phyloP scores from a whole-genome alignment of 2,888 invertebrate species.

The Tortricodes alternella region DNA sequence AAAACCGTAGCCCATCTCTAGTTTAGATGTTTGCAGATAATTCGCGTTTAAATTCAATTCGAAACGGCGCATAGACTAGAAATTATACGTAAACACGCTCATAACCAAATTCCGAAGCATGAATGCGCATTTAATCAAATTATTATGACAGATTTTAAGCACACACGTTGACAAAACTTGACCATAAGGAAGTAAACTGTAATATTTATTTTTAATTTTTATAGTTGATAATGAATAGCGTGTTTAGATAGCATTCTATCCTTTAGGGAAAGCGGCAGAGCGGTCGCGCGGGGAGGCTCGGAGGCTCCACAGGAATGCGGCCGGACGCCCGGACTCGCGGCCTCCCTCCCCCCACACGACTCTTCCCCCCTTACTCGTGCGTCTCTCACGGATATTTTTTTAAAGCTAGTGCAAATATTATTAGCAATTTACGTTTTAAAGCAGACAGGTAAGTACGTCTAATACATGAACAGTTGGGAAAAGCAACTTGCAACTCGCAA shows the following conservation, averaged over 20 bases:
- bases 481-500: too few species aligned
- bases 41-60: too few species aligned
- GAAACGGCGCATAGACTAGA: too few species aligned
- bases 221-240: conserved; percentile 29
- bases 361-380: conserved; percentile 24
- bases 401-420: conserved; percentile 23
- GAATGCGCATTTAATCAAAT: too few species aligned
- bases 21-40: too few species aligned
- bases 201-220: too few species aligned
- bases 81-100: too few species aligned
- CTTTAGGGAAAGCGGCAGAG: conserved; percentile 60
- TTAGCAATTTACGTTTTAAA: background rate
- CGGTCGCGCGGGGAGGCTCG: conserved; percentile 59
- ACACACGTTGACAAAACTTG: background rate
- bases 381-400: conserved; percentile 15
- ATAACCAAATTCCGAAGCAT: too few species aligned
- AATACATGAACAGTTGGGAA: too few species aligned
- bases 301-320: conserved; percentile 77
- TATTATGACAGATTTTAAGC: too few species aligned
- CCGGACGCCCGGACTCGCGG: conserved; percentile 49
- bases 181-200: background rate
- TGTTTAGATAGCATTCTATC: conserved; percentile 58
- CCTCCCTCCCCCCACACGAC: conserved; percentile 35
- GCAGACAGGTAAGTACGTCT: background rate
- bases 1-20: too few species aligned